Conservation (phyloP, 2,888 invertebrate species). For the Harmothoe impar region DNA sequence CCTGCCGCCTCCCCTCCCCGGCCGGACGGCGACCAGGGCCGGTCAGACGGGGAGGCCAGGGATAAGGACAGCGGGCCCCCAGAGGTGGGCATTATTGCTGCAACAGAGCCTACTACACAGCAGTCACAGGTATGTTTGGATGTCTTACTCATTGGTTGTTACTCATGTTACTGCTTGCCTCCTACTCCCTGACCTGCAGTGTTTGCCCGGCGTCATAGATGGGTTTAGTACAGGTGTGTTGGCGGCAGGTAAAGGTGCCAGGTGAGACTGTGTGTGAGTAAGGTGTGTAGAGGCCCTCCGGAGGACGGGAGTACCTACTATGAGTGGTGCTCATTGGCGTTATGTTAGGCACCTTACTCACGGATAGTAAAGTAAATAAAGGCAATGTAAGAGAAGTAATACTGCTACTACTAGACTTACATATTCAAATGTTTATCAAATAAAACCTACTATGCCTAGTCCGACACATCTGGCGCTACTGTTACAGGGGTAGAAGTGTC, state of each 20-base stretch:
- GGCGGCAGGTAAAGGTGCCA: neutral
- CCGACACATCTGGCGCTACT: no score
- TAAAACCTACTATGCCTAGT: no score
- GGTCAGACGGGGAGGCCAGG: neutral
- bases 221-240: neutral
- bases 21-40: neutral
- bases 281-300: no score
- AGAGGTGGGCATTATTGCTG: neutral
- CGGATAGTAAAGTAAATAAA: no score
- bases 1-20: neutral
- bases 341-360: no score
- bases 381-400: no score
- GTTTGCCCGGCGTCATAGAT: neutral
- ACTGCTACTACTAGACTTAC: no score
- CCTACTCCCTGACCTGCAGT: neutral
- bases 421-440: no score
- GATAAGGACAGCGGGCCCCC: neutral
- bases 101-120: neutral
- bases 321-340: no score
- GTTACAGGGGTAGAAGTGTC: no score
- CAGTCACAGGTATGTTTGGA: neutral
- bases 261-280: neutral
- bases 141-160: neutral
- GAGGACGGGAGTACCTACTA: no score
- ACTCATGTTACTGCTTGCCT: neutral